Evolutionary conservation across 2,888 invertebrate genomes (phyloP), one percentile per base, ranked within the genome.

Genomic region (Eupithecia inturbata): DNA sequence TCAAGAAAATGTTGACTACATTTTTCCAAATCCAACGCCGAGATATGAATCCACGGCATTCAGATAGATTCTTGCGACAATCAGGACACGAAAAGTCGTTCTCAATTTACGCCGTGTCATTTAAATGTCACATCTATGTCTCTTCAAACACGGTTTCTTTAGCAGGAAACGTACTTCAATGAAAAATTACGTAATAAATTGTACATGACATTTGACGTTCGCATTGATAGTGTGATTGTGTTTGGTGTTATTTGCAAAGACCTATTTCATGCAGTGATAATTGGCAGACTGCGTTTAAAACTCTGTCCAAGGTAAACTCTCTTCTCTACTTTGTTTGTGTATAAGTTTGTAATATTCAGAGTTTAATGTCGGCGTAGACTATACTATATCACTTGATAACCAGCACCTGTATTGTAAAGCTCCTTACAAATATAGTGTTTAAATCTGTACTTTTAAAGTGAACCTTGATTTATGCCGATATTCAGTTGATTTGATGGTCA

Each of bases 51-150:
- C 4, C 57, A 57, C n/a, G 57, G 26, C 12, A 7, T 64, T n/a
- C 36, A 64, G 33, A 16, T 26, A 5, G 39, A 66, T 66, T 66
- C 39, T 66, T 12, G 4, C 3, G 33, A n/a, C 41, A 66, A 36
- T 26, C 36, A 66, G 66, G 66, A 39, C 39, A 41, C 64, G 33
- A 28, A 26, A 63, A 31, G 66, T 41, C 67, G 41, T 53, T 64
- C 53, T 57, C 22, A 72, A 68, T 70, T 70, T 60, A 68, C 39
- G 73, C 53, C 73, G 60, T 77, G 79, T 79, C 79, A 77, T 74
- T 78, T 76, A 79, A 76, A 73, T 66, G 78, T 78, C 79, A 73
- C 71, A 74, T 70, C 39, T 66, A 22, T 66, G 79, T 75, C 76
- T 77, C 77, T 78, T 69, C 76, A 79, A 78, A 78, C 77, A 73